Conservation (phyloP, 2,888 invertebrate species). For the Polylopha cassiicola region DNA sequence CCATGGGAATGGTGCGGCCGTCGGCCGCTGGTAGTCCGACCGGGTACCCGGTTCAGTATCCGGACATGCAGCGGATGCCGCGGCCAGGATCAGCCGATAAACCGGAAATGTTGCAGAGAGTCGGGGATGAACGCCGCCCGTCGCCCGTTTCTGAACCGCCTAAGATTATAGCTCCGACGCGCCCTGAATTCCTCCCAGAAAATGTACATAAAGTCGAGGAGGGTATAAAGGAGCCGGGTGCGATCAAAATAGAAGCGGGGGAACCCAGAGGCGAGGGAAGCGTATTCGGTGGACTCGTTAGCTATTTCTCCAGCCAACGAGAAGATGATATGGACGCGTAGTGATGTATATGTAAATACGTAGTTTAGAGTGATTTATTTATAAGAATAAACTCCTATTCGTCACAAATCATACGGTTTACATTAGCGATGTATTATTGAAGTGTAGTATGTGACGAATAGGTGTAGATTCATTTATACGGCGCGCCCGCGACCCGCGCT, state of each 20-base stretch:
- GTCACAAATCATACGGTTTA: no score
- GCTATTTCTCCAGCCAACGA: constrained; percentile 93
- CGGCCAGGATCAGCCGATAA: constrained; percentile 3
- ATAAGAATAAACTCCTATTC: constrained; percentile 1
- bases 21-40: no score
- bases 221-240: constrained; percentile 34
- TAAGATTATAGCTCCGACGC: constrained; percentile 23
- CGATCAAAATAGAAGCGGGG: no score
- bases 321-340: constrained; percentile 89
- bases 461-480: constrained; percentile 30
- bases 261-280: constrained; percentile 80
- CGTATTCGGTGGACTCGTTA: constrained; percentile 93
- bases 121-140: constrained; percentile 26
- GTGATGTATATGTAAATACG: constrained; percentile 21
- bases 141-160: constrained; percentile 10
- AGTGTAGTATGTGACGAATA: no score
- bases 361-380: constrained; percentile 16
- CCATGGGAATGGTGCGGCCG: constrained; percentile 21
- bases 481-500: constrained; percentile 33
- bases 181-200: no score
- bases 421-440: no score
- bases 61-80: constrained; percentile 15
- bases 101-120: no score
- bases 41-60: no score
- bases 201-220: no score